These are phyloP conservation scores for Siniperca undulata DNA, from an alignment of 2,797 vertebrate species.

Conservation along the genomic window DNA sequence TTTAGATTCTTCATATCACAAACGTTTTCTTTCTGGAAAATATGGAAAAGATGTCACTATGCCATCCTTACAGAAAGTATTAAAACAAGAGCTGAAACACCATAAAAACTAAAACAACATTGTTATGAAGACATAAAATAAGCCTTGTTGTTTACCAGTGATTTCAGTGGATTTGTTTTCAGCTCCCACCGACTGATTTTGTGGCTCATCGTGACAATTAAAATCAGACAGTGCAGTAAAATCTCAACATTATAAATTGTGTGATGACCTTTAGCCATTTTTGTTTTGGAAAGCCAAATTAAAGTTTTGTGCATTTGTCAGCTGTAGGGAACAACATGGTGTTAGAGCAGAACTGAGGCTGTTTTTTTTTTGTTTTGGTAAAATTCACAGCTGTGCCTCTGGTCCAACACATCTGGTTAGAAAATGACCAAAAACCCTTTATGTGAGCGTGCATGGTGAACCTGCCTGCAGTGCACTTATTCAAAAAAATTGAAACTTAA, in stretches of 20 bases:
- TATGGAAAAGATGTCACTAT: background rate
- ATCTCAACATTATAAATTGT: constrained; percentile 1
- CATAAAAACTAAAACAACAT: background rate
- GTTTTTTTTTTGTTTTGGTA: background rate
- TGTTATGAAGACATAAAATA: background rate
- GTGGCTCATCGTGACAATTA: background rate
- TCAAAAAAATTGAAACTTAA: constrained; percentile 13
- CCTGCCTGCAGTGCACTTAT: background rate
- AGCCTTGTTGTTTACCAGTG: background rate
- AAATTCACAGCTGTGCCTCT: constrained; percentile 7
- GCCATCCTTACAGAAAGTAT: background rate
- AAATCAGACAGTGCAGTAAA: constrained; percentile 4
- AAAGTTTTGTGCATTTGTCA: background rate
- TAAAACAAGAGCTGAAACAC: background rate
- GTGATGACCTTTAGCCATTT: background rate
- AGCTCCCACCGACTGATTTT: constrained; percentile 4
- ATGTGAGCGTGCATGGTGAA: background rate
- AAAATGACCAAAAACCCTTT: constrained; percentile 5
- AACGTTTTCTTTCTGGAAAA: background rate
- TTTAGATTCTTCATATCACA: background rate
- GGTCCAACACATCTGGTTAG: constrained; percentile 20
- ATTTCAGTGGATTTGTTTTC: constrained; percentile 12
- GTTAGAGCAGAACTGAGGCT: background rate
- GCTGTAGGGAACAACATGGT: background rate
- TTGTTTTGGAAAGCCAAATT: constrained; percentile 26